Percentiles rank a stretch among this genome's conserved stretches.
These are phyloP conservation scores for Apodemia zela DNA, from an alignment of 2,888 invertebrate genomes.

Conservation along the genomic window DNA sequence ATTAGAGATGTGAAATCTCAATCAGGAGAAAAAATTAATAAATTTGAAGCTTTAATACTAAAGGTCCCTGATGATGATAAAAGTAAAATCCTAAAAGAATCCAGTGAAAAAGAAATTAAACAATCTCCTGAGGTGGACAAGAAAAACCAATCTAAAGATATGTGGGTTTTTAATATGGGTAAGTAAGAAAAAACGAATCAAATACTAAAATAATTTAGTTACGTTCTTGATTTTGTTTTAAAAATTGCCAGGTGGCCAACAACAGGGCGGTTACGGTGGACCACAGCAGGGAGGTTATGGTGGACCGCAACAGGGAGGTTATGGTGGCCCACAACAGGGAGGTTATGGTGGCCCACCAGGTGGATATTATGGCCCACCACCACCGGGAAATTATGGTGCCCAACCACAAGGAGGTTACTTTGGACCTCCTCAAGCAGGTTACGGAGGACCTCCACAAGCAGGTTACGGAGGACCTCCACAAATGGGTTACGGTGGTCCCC, in stretches of 20 bases:
- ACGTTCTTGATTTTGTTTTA: not conserved
- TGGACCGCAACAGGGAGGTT: too few species aligned
- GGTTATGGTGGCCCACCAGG: too few species aligned
- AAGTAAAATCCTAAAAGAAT: not conserved
- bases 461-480: too few species aligned
- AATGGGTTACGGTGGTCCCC: too few species aligned
- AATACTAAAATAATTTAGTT: not conserved
- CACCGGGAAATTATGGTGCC: too few species aligned
- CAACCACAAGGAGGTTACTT: too few species aligned
- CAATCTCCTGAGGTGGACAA: not conserved
- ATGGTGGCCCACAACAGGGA: too few species aligned
- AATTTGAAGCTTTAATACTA: not conserved
- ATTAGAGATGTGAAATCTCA: too few species aligned
- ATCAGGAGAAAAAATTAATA: not conserved
- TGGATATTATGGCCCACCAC: too few species aligned
- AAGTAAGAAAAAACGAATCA: not conserved
- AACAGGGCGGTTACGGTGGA: not conserved
- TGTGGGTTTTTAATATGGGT: not conserved
- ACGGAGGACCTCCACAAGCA: too few species aligned
- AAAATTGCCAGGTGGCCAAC: conserved; percentile 2
- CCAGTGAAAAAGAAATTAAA: conserved; percentile 1
- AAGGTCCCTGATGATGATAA: not conserved
- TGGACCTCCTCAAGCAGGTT: too few species aligned
- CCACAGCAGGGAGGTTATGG: conserved; percentile 2
- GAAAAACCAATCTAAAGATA: not conserved